Conservation (phyloP, 2,797 vertebrate species). For the Sparidentex hasta region DNA sequence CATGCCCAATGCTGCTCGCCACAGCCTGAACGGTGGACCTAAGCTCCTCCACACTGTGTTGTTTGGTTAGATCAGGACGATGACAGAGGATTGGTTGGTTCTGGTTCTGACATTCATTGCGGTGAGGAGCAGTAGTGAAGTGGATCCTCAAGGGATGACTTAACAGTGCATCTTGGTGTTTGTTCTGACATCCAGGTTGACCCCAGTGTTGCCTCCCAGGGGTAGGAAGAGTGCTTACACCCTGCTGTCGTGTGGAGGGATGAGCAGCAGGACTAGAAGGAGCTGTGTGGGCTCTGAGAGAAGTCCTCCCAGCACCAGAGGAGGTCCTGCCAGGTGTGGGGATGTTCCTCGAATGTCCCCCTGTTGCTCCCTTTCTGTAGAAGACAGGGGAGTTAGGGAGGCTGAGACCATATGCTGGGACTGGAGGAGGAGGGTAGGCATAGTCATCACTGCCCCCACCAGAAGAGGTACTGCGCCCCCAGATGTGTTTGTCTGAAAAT, state of each 20-base stretch:
- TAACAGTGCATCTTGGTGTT: not conserved
- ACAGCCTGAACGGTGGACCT: conserved; percentile 60
- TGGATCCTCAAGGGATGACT: not conserved
- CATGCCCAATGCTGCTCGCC: conserved; percentile 58
- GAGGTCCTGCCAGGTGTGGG: conserved; percentile 37
- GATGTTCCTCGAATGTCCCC: conserved; percentile 41
- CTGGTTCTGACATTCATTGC: conserved; percentile 16
- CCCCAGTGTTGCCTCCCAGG: not conserved
- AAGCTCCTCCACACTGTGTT: conserved; percentile 71
- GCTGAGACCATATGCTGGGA: conserved; percentile 67
- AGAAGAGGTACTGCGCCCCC: not conserved
- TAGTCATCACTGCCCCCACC: conserved; percentile 66
- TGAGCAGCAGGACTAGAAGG: conserved; percentile 44
- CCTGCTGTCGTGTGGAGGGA: conserved; percentile 14
- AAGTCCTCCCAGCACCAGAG: not conserved
- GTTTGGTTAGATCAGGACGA: conserved; percentile 39
- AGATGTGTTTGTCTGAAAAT: conserved; percentile 39
- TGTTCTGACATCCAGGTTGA: conserved; percentile 7
- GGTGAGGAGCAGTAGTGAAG: not conserved
- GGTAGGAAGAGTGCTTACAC: conserved; percentile 13
- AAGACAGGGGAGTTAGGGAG: conserved; percentile 65
- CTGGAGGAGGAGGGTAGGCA: conserved; percentile 68
- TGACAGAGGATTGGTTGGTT: conserved; percentile 5
- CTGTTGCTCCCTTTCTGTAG: conserved; percentile 24
- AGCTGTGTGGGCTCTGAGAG: conserved; percentile 33